Base-by-base conservation (phyloP, 2,797 vertebrate genomes). In the Crocodylus rhombifer region DNA sequence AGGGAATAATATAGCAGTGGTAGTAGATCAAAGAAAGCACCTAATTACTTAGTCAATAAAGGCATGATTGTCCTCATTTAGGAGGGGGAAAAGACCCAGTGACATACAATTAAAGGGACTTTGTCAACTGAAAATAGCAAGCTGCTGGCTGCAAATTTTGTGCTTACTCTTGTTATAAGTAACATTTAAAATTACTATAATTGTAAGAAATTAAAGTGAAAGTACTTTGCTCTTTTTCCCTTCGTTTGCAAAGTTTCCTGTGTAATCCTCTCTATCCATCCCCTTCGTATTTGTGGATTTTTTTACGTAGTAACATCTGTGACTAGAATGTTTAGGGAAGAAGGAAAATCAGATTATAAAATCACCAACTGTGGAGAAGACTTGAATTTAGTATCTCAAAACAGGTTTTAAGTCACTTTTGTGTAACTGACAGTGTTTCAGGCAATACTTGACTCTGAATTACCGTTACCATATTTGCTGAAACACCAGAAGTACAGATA, bases 231-330 rank as follows among this genome's bases (percentile, higher is more conserved):
- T 84, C 76, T 91, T 84, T 77, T 42, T 92, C 95, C 56, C 26
- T 92, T 87, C 94, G 51, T 93, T 93, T 82, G 67, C 69, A 94
- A 80, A 55, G 56, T 73, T 92, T 92, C 58, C 15, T n/a, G 12
- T 82, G 4, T 62, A 90, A 36, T 64, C 42, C 42, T 51, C 42
- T 51, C 42, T 23, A 36, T 85, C 17, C 25, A 76, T 2, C 84
- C n/a, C 56, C 76, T 94, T 89, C 90, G 36, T 83, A 60, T 0
- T 30, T 71, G 67, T 71, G 21, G 67, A 23, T 15, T 71, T 71
- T 71, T 42, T 36, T 23, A 42, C 15, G 15, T 4, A 20, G 21
- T 23, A 71, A 42, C 67, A 71, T 42, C 21, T 23, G 57, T 42
- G 21, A 63, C 4, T 82, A 78, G 82, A 61, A 15, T 80, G 77